Base-by-base conservation (phyloP, 2,113 vertebrate genomes). In the Anas platyrhynchos region DNA sequence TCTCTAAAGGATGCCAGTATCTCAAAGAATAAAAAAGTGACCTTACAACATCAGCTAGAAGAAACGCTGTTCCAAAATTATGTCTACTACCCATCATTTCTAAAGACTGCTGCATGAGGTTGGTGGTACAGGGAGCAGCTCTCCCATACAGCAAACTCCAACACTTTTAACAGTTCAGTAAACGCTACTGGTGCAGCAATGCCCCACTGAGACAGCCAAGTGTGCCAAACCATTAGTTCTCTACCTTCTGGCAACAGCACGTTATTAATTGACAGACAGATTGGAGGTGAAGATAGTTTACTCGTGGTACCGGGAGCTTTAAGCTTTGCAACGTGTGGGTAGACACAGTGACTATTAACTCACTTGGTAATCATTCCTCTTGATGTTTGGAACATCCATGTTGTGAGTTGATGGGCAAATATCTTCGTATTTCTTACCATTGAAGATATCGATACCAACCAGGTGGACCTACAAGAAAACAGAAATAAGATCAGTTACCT, bases 401-500 rank as follows among this genome's bases (percentile, higher is more conserved):
- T 99, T 99, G 97, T 99, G 99, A 98, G 99, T 99, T 62, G 99
- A 99, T 84, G 99, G 99, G 76, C 99, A 99, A 97, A 99, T 99
- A 97, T 99, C 99, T 98, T 99, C 99, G 69, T 99, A 99, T 95
- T 99, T 99, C 98, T 99, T 99, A 93, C 99, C 99, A 88, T 98
- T 99, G 98, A 99, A 99, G 96, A 99, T 99, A 97, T 99, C 99
- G 71, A 99, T 99, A 83, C 99, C 99, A 97, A 99, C 99, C 98
- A 99, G 92, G 96, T 99, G 99, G 90, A 99, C 99, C 99, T 99
- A 38, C 9, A 83, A 93, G 85, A 34, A 48, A 5, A 50, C 11
- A 83, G 50, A 83, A 73, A 25, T 2, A 32, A 11, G 9, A 84
- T 34, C 27, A 21, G 65, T 41, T 36, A 76, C 44, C 72, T 32